phyloP scores from a whole-genome alignment of 2,888 invertebrate species.

The Cactoblastis cactorum region DNA sequence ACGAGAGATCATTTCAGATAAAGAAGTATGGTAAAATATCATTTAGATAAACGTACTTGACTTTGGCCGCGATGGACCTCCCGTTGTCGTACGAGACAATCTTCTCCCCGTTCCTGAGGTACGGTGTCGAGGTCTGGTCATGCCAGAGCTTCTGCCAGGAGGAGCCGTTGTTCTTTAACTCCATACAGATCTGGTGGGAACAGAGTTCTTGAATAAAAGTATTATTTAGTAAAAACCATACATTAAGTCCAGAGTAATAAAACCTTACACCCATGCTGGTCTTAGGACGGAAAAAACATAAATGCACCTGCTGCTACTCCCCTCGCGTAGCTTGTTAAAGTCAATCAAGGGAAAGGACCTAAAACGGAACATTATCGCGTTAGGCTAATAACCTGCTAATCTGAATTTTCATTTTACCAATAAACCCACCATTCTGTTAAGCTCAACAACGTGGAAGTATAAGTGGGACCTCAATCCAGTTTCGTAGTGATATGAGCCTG shows the following conservation, averaged over 20 bases:
- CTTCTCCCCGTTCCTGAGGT: conserved; percentile 79
- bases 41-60: conserved; percentile 62
- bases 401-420: no score
- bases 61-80: conserved; percentile 86
- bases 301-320: no score
- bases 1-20: no score
- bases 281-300: no score
- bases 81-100: conserved; percentile 89
- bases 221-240: neutral
- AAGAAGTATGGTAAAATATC: neutral
- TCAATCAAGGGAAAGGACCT: no score
- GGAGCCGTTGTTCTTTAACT: conserved; percentile 75
- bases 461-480: no score
- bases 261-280: neutral
- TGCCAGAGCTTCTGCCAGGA: conserved; percentile 87
- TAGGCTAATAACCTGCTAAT: no score
- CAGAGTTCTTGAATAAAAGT: neutral
- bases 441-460: no score
- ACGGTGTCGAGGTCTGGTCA: conserved; percentile 77
- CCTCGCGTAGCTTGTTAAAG: no score
- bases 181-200: conserved; percentile 80
- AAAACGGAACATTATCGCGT: no score
- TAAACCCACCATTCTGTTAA: no score
- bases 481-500: no score
- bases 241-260: neutral